Evolutionary conservation across 2,888 invertebrate species (phyloP).

Genomic region (Lasius platythorax): DNA sequence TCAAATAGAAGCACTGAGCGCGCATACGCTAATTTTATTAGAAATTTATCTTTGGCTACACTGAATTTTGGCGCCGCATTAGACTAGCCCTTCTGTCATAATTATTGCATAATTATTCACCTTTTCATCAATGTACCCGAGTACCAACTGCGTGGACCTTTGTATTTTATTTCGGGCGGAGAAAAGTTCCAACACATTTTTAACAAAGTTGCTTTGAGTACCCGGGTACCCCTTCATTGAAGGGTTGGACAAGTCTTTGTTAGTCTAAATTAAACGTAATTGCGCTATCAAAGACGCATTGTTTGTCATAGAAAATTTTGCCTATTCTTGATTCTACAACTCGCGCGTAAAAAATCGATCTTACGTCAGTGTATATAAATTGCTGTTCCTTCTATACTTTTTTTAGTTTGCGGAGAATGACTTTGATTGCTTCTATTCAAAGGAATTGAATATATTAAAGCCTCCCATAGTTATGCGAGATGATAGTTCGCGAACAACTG

Average conservation of each 20-base stretch:
- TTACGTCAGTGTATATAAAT: background rate
- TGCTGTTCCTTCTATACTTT: background rate
- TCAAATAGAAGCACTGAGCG: background rate
- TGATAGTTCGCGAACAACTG: slow-evolving; percentile 15
- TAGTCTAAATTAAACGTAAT: background rate
- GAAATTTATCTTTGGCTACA: background rate
- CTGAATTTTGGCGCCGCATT: too few relatives aligned
- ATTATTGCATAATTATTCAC: too few relatives aligned
- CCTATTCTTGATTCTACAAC: background rate
- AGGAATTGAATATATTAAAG: slow-evolving; percentile 24
- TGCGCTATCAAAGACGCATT: background rate
- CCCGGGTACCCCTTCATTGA: too few relatives aligned
- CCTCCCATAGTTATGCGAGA: background rate
- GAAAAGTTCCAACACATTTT: too few relatives aligned
- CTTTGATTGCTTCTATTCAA: slow-evolving; percentile 8
- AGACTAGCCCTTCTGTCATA: background rate
- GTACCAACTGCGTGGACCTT: too few relatives aligned
- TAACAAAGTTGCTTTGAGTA: too few relatives aligned
- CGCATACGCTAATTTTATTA: background rate
- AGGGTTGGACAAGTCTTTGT: background rate
- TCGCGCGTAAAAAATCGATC: background rate
- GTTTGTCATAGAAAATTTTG: background rate
- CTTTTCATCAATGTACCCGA: too few relatives aligned
- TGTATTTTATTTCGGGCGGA: too few relatives aligned
- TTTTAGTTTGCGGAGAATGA: background rate